phyloP scores from a whole-genome alignment of 2,888 invertebrate genomes.

The Leptinotarsa tumamoca region DNA sequence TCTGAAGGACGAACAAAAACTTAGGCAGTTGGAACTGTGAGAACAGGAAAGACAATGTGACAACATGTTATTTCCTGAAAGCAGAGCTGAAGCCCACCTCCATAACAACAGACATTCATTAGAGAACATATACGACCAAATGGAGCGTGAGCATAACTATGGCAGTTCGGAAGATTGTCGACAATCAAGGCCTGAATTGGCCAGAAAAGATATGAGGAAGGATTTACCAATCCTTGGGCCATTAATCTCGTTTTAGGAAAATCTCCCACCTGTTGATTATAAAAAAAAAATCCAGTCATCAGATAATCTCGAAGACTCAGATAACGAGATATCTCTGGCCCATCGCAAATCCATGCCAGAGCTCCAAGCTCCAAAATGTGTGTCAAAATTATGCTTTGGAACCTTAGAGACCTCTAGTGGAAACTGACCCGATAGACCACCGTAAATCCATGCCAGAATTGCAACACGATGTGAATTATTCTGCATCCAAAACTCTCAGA shows the following conservation, averaged over 20 bases:
- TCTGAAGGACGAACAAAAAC: constrained; percentile 81
- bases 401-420: constrained; percentile 32
- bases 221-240: constrained; percentile 12
- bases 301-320: constrained; percentile 11
- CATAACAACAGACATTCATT: constrained; percentile 61
- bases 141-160: constrained; percentile 52
- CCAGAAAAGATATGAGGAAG: constrained; percentile 53
- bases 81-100: constrained; percentile 66
- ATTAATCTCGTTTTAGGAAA: constrained; percentile 21
- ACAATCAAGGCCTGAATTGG: constrained; percentile 63
- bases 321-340: constrained; percentile 28
- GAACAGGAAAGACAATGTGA: constrained; percentile 81
- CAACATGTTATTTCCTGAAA: constrained; percentile 76
- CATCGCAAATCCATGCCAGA: constrained; percentile 60
- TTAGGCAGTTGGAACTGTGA: constrained; percentile 82
- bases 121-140: constrained; percentile 63
- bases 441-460: constrained; percentile 64
- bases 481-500: constrained; percentile 59
- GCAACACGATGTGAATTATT: constrained; percentile 62
- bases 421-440: constrained; percentile 45
- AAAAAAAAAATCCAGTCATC: neutral
- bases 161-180: constrained; percentile 56
- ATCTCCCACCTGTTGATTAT: constrained; percentile 21
- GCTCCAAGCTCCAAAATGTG: constrained; percentile 62
- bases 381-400: constrained; percentile 52